Conservation (phyloP, 2,797 vertebrate genomes). For the Somateria mollissima region DNA sequence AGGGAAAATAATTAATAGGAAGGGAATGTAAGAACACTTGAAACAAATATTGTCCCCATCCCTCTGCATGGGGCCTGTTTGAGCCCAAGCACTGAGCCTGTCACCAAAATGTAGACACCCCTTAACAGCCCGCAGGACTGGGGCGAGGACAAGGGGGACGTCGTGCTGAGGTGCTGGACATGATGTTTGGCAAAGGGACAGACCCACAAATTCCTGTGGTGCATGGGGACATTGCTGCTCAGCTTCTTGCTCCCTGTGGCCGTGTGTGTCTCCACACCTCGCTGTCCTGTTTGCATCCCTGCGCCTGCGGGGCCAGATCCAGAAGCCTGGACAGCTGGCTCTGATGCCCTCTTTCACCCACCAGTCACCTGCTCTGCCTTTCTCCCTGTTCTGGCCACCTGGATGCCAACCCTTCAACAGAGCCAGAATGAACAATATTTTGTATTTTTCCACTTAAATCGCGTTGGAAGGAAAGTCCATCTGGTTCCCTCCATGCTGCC, state of each 20-base stretch:
- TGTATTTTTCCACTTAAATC: conserved; percentile 50
- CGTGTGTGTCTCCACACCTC: no score
- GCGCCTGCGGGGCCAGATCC: no score
- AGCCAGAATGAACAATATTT: not conserved
- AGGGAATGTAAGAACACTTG: not conserved
- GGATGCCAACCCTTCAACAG: not conserved
- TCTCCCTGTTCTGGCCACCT: not conserved
- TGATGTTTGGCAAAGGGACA: no score
- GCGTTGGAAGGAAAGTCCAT: conserved; percentile 15
- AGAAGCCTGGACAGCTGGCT: not conserved
- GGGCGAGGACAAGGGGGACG: no score
- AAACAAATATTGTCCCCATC: not conserved
- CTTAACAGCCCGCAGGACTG: no score
- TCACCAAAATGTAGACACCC: not conserved
- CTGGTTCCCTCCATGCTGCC: conserved; percentile 10
- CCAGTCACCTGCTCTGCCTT: not conserved
- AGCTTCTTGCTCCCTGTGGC: no score
- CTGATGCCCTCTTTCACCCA: not conserved
- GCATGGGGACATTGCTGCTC: no score
- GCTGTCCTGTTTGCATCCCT: no score
- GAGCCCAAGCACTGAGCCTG: not conserved
- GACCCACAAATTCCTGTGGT: no score
- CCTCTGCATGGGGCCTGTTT: fast-evolving
- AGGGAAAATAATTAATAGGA: not conserved
- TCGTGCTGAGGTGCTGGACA: no score